Evolutionary conservation across 2,113 vertebrate species (phyloP), one percentile per base, ranked within the genome.

Genomic region (Lamprotornis superbus): DNA sequence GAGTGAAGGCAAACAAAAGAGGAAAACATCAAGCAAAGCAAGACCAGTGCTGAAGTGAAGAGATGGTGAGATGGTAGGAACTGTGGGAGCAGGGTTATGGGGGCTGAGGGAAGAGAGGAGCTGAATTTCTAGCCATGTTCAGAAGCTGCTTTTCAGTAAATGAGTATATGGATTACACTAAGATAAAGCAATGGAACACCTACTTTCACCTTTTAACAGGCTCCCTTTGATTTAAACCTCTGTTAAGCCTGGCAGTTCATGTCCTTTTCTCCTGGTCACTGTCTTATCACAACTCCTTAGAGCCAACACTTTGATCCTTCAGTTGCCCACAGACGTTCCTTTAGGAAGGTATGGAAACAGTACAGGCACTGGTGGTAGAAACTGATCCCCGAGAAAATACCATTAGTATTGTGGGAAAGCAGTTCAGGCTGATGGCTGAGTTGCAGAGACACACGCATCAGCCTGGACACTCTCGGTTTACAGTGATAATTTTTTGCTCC

Each of bases 371-470:
- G 39, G 33, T 9, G 15, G 17, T 4, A 70, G 63, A 87, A 83
- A 31, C 12, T 39, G 20, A 27, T 68, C 30, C 22, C 22, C 35
- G 40, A 71, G 37, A n/a, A 79, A 60, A 55, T 44, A 28, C 44
- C 21, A 24, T 39, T 35, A 44, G 47, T 17, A 46, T 14, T 65
- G 39, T 69, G 47, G 37, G 49, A 75, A 70, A 42, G 18, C 33
- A 42, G 46, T 67, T 74, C 9, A 50, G 11, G n/a, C 18, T 65
- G 52, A 30, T 15, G 20, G 31, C 28, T 78, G n/a, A 73, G 30
- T 37, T 56, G 28, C 18, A 63, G 61, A 27, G 27, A 15, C n/a
- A 19, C 11, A 12, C 0, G 0, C 13, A 15, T 19, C n/a, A 70
- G 20, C 24, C 15, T 22, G 15, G 12, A 28, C 15, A 50, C 35